Evolutionary conservation across 2,797 vertebrate genomes (phyloP).

Genomic region (Limnodromus scolopaceus): DNA sequence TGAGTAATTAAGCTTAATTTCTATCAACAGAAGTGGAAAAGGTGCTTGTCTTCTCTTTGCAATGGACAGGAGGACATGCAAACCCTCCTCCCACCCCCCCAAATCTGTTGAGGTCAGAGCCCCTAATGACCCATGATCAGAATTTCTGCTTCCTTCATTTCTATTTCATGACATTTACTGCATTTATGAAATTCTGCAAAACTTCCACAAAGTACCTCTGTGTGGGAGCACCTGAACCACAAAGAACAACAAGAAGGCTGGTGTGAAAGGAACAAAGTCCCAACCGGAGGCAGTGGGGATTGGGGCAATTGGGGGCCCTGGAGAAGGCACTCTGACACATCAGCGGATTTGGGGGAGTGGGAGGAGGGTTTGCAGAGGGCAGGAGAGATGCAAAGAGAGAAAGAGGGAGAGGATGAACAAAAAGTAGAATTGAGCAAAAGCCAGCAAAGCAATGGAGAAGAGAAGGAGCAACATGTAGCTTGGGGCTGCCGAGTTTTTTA

Average conservation of each 20-base stretch:
- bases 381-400: not conserved
- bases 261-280: not conserved
- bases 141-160: not conserved
- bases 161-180: not conserved
- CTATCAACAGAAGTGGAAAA: not conserved
- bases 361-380: not conserved
- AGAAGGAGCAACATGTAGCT: fast-evolving
- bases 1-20: not conserved
- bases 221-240: not conserved
- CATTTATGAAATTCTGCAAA: not conserved
- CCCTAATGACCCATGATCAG: not conserved
- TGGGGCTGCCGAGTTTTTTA: not conserved
- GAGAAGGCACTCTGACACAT: not conserved
- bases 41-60: not conserved
- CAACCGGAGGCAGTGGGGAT: fast-evolving
- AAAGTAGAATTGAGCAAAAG: not conserved
- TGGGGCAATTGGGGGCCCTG: not conserved
- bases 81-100: not conserved
- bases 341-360: not conserved
- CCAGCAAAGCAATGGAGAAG: not conserved
- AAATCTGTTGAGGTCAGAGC: not conserved
- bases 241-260: not conserved
- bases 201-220: not conserved
- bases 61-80: no score
- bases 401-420: not conserved